Percentiles rank a stretch among this genome's conserved stretches.
These are phyloP conservation scores for Vollenhovia emeryi DNA, from an alignment of 1,140 invertebrate species.

Conservation along the genomic window DNA sequence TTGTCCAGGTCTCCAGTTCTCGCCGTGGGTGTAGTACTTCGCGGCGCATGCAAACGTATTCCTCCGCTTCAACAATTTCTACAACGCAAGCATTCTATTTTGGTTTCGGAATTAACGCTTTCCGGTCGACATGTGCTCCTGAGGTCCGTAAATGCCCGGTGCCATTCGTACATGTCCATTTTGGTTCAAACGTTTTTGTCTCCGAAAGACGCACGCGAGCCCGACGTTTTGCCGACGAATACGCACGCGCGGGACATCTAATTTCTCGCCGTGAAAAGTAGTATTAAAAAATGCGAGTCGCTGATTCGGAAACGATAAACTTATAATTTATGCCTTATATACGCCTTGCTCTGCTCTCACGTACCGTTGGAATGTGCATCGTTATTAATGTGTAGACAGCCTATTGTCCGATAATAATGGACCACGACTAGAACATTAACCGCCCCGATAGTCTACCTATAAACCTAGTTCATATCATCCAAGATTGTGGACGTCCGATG, in stretches of 20 bases:
- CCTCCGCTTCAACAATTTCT: not conserved
- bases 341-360: not conserved
- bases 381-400: slow-evolving; percentile 16
- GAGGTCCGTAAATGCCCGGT: not conserved
- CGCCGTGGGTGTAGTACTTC: slow-evolving; percentile 15
- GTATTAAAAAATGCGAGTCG: not conserved
- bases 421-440: slow-evolving; percentile 41
- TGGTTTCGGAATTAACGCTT: slow-evolving; percentile 18
- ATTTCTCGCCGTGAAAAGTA: not conserved
- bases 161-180: not conserved
- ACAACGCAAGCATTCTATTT: slow-evolving; percentile 23
- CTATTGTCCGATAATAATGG: slow-evolving; percentile 45
- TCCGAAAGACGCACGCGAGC: not conserved
- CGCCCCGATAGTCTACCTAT: slow-evolving; percentile 20
- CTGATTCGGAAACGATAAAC: not conserved
- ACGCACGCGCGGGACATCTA: no score
- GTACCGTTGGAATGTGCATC: not conserved
- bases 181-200: slow-evolving; percentile 1
- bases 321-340: not conserved
- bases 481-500: slow-evolving; percentile 31
- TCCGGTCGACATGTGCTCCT: not conserved
- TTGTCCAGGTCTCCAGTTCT: slow-evolving; percentile 2
- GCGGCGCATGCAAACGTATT: slow-evolving; percentile 2
- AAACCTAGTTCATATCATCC: slow-evolving; percentile 47
- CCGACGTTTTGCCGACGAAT: not conserved